A percentile compares a stretch with the other conserved stretches of the same genome.
Conservation (phyloP, 1,140 invertebrate genomes). For the Panagrolaimus sp. region DNA sequence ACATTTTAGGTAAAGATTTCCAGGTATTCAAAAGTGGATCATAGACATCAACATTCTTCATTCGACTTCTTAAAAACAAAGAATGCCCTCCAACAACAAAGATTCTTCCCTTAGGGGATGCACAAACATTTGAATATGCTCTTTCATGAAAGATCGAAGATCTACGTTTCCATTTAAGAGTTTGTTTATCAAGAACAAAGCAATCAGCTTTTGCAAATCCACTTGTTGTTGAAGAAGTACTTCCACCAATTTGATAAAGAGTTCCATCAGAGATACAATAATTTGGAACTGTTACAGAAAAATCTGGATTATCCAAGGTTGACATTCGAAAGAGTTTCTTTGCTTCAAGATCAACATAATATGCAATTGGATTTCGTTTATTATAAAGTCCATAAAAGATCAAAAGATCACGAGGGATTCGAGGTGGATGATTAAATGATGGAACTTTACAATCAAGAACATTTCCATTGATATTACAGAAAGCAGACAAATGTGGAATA, state of each 20-base stretch:
- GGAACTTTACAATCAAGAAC: too few relatives aligned
- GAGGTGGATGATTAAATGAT: background rate
- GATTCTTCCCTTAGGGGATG: background rate
- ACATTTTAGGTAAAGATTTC: conserved; percentile 9
- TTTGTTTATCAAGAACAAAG: background rate
- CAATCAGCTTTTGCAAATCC: conserved; percentile 8
- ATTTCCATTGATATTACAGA: too few relatives aligned
- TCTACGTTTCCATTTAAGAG: background rate
- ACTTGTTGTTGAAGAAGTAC: background rate
- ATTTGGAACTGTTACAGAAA: background rate
- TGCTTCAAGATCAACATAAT: conserved; percentile 11
- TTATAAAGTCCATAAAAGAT: conserved; percentile 6
- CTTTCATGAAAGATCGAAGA: background rate
- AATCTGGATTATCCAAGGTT: background rate
- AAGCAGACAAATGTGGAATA: too few relatives aligned
- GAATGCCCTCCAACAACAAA: conserved; percentile 3
- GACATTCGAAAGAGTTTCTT: background rate
- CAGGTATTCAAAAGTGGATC: background rate
- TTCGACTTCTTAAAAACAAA: background rate
- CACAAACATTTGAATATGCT: background rate
- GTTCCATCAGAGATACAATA: background rate
- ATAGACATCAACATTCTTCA: background rate
- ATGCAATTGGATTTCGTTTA: conserved; percentile 4
- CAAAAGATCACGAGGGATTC: conserved; percentile 4
- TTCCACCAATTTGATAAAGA: background rate